Conservation (phyloP, 2,888 invertebrate genomes). For the Lasioglossum marginatum region DNA sequence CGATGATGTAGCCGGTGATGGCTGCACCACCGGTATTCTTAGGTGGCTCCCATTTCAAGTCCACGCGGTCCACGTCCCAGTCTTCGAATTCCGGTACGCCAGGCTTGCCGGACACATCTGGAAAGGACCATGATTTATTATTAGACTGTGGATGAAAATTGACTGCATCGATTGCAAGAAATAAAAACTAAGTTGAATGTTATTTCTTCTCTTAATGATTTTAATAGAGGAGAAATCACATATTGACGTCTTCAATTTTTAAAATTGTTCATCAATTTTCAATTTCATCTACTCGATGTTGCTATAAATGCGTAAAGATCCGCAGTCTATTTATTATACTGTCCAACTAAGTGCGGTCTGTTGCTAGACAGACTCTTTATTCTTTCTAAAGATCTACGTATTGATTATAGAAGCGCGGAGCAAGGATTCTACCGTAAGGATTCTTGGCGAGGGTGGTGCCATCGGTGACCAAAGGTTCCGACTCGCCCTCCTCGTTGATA, state of each 20-base stretch:
- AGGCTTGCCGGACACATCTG: conserved; percentile 94
- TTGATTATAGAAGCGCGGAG: neutral
- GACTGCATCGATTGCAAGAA: no score
- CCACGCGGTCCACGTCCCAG: conserved; percentile 95
- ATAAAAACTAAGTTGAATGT: no score
- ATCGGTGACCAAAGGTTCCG: conserved; percentile 97
- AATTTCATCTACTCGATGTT: no score
- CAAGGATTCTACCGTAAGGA: conserved; percentile 90
- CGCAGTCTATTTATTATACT: neutral
- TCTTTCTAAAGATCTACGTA: neutral
- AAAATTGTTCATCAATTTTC: no score
- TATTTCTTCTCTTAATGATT: no score
- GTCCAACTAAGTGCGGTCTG: no score
- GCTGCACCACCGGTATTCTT: conserved; percentile 92
- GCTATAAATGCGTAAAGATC: no score
- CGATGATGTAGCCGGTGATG: conserved; percentile 94
- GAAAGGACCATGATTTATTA: neutral
- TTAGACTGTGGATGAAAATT: no score
- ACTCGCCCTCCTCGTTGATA: conserved; percentile 97
- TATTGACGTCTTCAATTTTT: no score
- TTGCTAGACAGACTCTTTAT: no score
- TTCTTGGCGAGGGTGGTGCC: conserved; percentile 96
- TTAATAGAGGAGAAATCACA: no score
- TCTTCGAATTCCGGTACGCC: conserved; percentile 94
- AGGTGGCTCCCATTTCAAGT: conserved; percentile 93